Evolutionary conservation across 1,140 invertebrate species (phyloP).

Genomic region (Onthophagus taurus): DNA sequence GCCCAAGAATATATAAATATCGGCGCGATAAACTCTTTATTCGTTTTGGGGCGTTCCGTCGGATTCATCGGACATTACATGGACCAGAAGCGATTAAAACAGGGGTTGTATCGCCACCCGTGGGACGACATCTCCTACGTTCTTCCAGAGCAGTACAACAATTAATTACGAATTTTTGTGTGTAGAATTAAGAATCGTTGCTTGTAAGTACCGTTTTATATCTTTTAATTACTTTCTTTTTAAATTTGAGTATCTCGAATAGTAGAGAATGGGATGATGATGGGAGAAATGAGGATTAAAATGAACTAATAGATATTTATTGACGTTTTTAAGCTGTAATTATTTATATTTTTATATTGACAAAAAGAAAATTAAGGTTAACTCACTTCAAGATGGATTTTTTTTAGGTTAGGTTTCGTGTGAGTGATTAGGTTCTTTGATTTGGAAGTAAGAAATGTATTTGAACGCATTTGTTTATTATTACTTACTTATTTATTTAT

Average conservation of each 20-base stretch:
- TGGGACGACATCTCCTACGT: constrained; percentile 99
- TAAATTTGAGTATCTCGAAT: background rate
- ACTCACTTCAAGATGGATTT: no score
- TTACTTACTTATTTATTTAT: no score
- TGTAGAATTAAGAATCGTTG: background rate
- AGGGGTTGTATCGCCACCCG: constrained; percentile 97
- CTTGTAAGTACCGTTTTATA: background rate
- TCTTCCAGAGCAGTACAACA: constrained; percentile 61
- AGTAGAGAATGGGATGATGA: no score
- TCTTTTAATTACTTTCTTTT: background rate
- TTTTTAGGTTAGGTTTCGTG: no score
- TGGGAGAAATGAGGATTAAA: no score
- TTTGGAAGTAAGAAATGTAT: no score
- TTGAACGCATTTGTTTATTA: no score
- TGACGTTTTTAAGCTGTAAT: background rate
- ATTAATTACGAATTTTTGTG: constrained; percentile 15
- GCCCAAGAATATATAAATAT: constrained; percentile 97
- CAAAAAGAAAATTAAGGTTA: no score
- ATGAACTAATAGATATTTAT: background rate
- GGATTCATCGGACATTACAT: constrained; percentile 99
- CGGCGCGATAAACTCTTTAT: constrained; percentile 95
- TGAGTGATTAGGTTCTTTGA: no score
- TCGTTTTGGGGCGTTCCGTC: constrained; percentile 95
- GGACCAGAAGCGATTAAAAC: constrained; percentile 97
- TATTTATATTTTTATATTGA: constrained; percentile 1